These are phyloP conservation scores for Drosophila tripunctata DNA, from an alignment of 2,888 invertebrate species.

Conservation along the genomic window DNA sequence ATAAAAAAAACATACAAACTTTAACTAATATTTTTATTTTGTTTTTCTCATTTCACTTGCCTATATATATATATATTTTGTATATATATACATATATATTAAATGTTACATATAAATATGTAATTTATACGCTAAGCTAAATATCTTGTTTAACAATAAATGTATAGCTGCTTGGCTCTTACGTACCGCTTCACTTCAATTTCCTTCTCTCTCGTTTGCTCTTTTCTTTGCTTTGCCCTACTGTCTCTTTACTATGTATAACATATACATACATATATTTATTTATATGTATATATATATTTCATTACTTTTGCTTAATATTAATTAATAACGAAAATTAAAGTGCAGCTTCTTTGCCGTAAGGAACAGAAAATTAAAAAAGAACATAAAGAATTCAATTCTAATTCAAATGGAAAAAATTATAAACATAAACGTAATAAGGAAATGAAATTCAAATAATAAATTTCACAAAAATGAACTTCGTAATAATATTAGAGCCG, in stretches of 20 bases:
- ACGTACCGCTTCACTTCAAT: constrained; percentile 31
- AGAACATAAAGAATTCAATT: constrained; percentile 62
- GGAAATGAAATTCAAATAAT: constrained; percentile 47
- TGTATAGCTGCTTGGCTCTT: constrained; percentile 69
- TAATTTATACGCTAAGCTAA: constrained; percentile 74
- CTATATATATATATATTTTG: constrained; percentile 47
- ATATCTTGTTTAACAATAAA: constrained; percentile 75
- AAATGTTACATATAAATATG: constrained; percentile 68
- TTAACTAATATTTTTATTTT: constrained; percentile 61
- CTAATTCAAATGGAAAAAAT: constrained; percentile 43
- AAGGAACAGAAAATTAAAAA: constrained; percentile 68
- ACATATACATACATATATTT: neutral
- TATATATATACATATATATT: constrained; percentile 38
- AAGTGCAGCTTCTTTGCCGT: constrained; percentile 69
- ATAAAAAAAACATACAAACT: constrained; percentile 59
- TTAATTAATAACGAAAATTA: constrained; percentile 51
- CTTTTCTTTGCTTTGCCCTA: constrained; percentile 17
- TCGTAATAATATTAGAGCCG: no score
- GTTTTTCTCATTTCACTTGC: constrained; percentile 61
- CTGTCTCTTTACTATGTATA: constrained; percentile 34
- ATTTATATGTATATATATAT: constrained; percentile 16
- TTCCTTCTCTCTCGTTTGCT: constrained; percentile 4
- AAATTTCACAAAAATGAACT: constrained; percentile 46
- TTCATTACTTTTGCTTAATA: constrained; percentile 38
- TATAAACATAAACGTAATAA: constrained; percentile 51